A percentile compares a stretch with the other conserved stretches of the same genome.
These are phyloP conservation scores for Orthosia cruda DNA, from an alignment of 2,888 invertebrate species.

Conservation along the genomic window DNA sequence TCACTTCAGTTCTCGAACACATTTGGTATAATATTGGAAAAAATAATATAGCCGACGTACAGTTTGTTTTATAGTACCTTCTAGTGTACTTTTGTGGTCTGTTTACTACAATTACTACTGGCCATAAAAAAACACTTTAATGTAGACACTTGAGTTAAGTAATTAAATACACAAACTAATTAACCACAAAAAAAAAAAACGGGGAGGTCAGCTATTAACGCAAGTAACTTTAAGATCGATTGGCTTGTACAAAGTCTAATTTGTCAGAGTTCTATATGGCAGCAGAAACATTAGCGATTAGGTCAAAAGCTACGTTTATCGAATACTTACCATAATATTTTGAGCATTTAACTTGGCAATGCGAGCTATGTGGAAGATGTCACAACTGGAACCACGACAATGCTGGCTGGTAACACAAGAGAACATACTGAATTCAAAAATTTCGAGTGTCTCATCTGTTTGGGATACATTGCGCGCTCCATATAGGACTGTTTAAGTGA, in stretches of 20 bases:
- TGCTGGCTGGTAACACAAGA: conserved; percentile 63
- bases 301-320: conserved; percentile 56
- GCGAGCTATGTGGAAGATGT: conserved; percentile 81
- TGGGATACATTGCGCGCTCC: conserved; percentile 20
- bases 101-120: background rate
- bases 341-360: conserved; percentile 63
- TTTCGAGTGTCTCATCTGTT: background rate
- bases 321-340: conserved; percentile 66
- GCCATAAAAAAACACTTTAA: background rate
- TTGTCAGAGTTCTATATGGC: conserved; percentile 50
- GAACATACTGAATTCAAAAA: background rate
- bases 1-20: no score
- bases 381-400: conserved; percentile 73
- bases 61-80: no score
- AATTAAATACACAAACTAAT: conserved; percentile 41
- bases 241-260: conserved; percentile 48
- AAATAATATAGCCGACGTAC: no score
- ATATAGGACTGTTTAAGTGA: background rate
- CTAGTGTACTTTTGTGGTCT: background rate
- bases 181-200: conserved; percentile 2
- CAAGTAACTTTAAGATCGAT: conserved; percentile 34
- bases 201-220: conserved; percentile 4
- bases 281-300: conserved; percentile 54
- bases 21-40: no score
- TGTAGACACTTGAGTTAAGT: conserved; percentile 8